Conservation (phyloP, 2,113 vertebrate genomes). For the Romanogobio albipinnatus region DNA sequence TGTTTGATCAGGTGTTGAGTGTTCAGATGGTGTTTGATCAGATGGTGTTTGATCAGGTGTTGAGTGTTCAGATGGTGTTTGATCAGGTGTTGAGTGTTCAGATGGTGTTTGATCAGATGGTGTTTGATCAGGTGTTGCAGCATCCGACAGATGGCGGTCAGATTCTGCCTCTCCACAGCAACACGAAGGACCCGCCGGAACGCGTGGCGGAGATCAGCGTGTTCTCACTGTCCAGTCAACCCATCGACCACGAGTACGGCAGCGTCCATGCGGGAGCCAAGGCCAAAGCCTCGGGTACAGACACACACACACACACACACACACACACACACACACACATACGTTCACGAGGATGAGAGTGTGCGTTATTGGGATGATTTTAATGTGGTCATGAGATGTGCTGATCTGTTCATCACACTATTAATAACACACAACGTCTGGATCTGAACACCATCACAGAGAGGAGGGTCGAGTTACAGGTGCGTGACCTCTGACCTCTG, state of each 20-base stretch:
- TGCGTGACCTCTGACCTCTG: constrained; percentile 12
- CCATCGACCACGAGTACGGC: constrained; percentile 80
- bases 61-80: too few species aligned
- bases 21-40: too few species aligned
- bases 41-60: too few species aligned
- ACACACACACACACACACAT: not conserved
- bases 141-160: constrained; percentile 79
- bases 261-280: constrained; percentile 72
- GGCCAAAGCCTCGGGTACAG: constrained; percentile 75
- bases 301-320: not conserved
- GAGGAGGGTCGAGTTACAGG: not conserved
- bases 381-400: not conserved
- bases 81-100: too few species aligned
- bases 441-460: too few species aligned
- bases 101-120: constrained; percentile 64
- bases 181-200: constrained; percentile 77
- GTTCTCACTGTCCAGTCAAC: constrained; percentile 80
- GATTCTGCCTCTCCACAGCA: constrained; percentile 81
- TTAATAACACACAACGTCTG: not conserved
- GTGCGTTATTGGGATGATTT: too few species aligned
- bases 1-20: too few species aligned
- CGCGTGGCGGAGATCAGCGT: constrained; percentile 82
- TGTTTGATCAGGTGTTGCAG: too few species aligned
- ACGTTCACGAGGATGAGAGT: too few species aligned
- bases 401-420: not conserved